Percentiles rank a stretch among this genome's conserved stretches.
Conservation (phyloP, 1,140 invertebrate species). For the Amyelois transitella region DNA sequence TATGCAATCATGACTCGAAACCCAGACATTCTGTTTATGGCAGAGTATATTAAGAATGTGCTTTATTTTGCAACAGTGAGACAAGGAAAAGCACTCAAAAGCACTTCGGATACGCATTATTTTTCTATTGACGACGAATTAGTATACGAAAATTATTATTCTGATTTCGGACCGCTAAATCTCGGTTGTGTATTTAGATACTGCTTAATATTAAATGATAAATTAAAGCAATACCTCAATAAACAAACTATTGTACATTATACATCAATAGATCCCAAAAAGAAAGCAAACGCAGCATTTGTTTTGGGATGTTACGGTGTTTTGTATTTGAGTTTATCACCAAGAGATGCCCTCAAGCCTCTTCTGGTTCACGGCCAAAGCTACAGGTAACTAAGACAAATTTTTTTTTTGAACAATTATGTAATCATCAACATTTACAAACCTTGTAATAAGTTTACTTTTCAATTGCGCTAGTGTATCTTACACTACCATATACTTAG, state of each 20-base stretch:
- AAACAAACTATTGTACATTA: slow-evolving; percentile 76
- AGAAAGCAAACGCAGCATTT: slow-evolving; percentile 86
- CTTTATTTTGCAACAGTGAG: slow-evolving; percentile 61
- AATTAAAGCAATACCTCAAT: slow-evolving; percentile 52
- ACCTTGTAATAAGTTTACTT: too few relatives aligned
- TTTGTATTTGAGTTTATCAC: slow-evolving; percentile 90
- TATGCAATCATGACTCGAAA: slow-evolving; percentile 39
- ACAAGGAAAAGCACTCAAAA: slow-evolving; percentile 77
- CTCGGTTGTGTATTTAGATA: slow-evolving; percentile 95
- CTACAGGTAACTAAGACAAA: slow-evolving; percentile 39
- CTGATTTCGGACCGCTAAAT: slow-evolving; percentile 97
- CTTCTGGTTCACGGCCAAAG: slow-evolving; percentile 80
- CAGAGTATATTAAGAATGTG: slow-evolving; percentile 66
- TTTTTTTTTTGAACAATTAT: too few relatives aligned
- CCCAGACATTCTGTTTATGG: slow-evolving; percentile 54
- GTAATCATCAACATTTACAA: too few relatives aligned
- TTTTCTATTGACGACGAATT: slow-evolving; percentile 93
- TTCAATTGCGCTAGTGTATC: too few relatives aligned
- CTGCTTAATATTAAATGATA: slow-evolving; percentile 89
- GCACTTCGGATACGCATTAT: slow-evolving; percentile 88
- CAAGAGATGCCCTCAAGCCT: slow-evolving; percentile 88
- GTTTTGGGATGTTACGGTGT: slow-evolving; percentile 91
- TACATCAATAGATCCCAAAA: slow-evolving; percentile 85
- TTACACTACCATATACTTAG: too few relatives aligned
- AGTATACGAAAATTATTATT: slow-evolving; percentile 97